Evolutionary conservation across 1,140 invertebrate genomes (phyloP).

Genomic region (Lysiphlebus fabarum): DNA sequence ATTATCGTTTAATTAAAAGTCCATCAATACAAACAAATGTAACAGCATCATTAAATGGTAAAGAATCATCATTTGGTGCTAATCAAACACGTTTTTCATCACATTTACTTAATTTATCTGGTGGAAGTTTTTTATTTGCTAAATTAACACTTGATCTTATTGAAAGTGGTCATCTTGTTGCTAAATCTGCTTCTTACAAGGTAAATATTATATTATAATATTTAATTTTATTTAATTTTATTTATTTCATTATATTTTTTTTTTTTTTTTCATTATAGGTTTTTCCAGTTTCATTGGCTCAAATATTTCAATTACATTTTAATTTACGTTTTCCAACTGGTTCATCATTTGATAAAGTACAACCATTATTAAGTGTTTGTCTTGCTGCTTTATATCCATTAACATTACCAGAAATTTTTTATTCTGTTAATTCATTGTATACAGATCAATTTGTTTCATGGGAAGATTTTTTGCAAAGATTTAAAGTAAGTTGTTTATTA

Average conservation of each 20-base stretch:
- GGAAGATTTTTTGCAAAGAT: constrained; percentile 84
- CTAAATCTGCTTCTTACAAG: constrained; percentile 91
- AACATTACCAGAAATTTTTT: constrained; percentile 87
- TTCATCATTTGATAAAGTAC: constrained; percentile 85
- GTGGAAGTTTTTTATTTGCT: constrained; percentile 88
- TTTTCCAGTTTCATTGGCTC: constrained; percentile 84
- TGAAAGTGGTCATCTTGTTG: constrained; percentile 86
- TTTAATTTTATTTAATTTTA: background rate
- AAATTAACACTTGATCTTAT: constrained; percentile 92
- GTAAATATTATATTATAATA: constrained; percentile 48
- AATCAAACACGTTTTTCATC: constrained; percentile 77
- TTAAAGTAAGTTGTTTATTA: constrained; percentile 59
- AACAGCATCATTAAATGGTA: constrained; percentile 66
- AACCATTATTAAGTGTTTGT: constrained; percentile 82
- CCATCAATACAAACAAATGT: constrained; percentile 82
- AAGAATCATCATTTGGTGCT: constrained; percentile 59
- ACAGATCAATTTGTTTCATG: constrained; percentile 76
- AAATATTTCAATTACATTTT: constrained; percentile 91
- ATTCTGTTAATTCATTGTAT: constrained; percentile 84
- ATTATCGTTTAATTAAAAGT: constrained; percentile 73
- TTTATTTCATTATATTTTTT: constrained; percentile 1
- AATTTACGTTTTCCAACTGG: constrained; percentile 89
- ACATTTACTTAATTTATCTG: constrained; percentile 77
- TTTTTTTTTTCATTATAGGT: constrained; percentile 45
- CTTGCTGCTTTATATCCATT: constrained; percentile 87